phyloP scores from a whole-genome alignment of 2,113 vertebrate genomes.

The Rhombomys opimus region DNA sequence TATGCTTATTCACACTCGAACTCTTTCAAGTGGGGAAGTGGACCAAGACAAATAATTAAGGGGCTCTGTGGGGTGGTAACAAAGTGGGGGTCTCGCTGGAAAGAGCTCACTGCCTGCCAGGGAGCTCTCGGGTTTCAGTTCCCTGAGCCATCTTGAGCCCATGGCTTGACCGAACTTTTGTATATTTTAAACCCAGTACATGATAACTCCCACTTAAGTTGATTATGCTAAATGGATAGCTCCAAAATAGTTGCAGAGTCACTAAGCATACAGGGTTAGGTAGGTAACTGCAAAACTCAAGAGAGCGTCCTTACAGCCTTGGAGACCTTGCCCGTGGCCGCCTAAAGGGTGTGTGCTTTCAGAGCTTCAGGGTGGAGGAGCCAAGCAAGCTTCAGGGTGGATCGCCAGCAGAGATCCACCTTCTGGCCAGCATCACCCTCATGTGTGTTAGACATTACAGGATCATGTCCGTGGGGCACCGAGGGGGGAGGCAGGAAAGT shows the following conservation, averaged over 20 bases:
- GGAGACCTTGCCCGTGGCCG: constrained; percentile 77
- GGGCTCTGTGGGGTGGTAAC: neutral
- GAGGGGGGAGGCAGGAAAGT: neutral
- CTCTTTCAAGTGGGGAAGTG: constrained; percentile 31
- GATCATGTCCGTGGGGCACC: neutral
- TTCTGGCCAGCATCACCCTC: constrained; percentile 58
- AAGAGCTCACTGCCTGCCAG: neutral
- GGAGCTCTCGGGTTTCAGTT: constrained; percentile 27
- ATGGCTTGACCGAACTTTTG: constrained; percentile 53
- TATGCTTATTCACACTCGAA: neutral
- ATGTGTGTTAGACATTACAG: constrained; percentile 12
- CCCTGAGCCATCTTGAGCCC: constrained; percentile 41
- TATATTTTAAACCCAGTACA: constrained; percentile 70
- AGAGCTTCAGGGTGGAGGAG: constrained; percentile 81
- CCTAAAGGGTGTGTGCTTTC: constrained; percentile 83
- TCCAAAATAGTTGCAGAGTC: constrained; percentile 79
- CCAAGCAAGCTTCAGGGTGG: constrained; percentile 56
- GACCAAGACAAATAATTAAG: neutral
- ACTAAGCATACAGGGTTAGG: constrained; percentile 81
- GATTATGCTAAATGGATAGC: constrained; percentile 77
- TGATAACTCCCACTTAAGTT: constrained; percentile 68
- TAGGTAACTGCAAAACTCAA: constrained; percentile 84
- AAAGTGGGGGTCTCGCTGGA: neutral
- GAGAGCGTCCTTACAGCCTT: constrained; percentile 75
- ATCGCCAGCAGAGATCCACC: constrained; percentile 50